Evolutionary conservation across 2,888 invertebrate species (phyloP), one percentile per base, ranked within the genome.

Genomic region (Chloroclystis v-ata): DNA sequence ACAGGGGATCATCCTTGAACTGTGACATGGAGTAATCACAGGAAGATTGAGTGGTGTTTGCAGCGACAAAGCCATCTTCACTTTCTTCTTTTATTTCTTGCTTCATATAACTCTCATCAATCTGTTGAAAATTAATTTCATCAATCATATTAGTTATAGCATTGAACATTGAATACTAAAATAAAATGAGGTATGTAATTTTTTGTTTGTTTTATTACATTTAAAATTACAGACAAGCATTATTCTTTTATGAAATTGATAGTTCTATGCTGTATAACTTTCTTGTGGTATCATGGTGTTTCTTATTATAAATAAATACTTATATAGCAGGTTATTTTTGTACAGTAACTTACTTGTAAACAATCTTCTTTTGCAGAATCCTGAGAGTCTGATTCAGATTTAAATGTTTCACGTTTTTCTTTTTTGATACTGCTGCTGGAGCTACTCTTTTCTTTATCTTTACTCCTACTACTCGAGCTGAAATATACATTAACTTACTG

Each of bases 11-110:
- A 60, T 90, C 90, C 63, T 90, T 90, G 60, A 93, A 92, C 65
- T 92, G 92, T 33, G 93, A 92, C 75, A 93, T 60, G 37, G 90
- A 92, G 71, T 93, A 92, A 69, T 93, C 92, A 75, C 92, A 93
- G 37, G 92, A 92, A 54, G 93, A 92, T n/a, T 89, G 90, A 75
- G 90, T 65, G 80, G 91, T 67, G 78, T 83, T 83, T 13, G 88
- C 59, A 61, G 81, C 73, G 54, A 70, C 67, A 60, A 80, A 76
- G 35, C 69, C 80, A 69, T 76, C 80, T 56, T 82, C 76, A 63
- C 73, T 79, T 41, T 78, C 78, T 49, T 89, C 89, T 56, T 85
- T 83, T 51, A 89, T 83, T 28, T 88, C 84, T 49, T 77, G 75
- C 40, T 83, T 78, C 44, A 88, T 78, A 52, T 89, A 83, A 49